phyloP scores from a whole-genome alignment of 1,140 invertebrate species.

The Leptonema lineaticorne region DNA sequence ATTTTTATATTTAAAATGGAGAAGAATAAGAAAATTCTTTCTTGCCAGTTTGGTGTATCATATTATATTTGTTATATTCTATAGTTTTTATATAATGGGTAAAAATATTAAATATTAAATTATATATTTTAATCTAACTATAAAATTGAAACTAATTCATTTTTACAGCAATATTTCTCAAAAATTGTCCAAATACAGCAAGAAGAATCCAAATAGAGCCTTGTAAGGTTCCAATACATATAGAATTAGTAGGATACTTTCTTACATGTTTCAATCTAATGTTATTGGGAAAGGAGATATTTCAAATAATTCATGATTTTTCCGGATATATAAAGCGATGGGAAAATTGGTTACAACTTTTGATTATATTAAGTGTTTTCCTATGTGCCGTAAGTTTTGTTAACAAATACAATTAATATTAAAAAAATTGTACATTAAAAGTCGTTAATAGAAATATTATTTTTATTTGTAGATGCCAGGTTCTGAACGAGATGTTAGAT shows the following conservation, averaged over 20 bases:
- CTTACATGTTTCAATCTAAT: constrained; percentile 64
- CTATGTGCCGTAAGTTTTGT: constrained; percentile 57
- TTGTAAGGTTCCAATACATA: constrained; percentile 54
- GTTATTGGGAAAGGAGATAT: constrained; percentile 70
- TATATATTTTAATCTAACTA: not conserved
- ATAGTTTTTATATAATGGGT: constrained; percentile 68
- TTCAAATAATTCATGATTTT: constrained; percentile 65
- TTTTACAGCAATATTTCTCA: constrained; percentile 48
- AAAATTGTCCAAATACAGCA: constrained; percentile 44
- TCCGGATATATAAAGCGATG: constrained; percentile 71
- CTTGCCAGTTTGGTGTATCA: constrained; percentile 78
- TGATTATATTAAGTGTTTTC: constrained; percentile 69
- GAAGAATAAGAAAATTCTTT: constrained; percentile 80
- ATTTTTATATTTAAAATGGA: constrained; percentile 80
- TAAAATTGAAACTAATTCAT: not conserved
- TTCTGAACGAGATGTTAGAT: constrained; percentile 13
- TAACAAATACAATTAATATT: not conserved
- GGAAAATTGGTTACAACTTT: constrained; percentile 83
- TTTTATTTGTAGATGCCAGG: constrained; percentile 30
- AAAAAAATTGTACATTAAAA: not conserved
- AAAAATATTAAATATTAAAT: constrained; percentile 37
- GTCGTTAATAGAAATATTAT: not conserved
- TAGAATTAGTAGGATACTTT: constrained; percentile 58
- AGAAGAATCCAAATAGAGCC: constrained; percentile 13
- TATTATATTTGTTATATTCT: constrained; percentile 71